Percentiles rank a stretch among this genome's conserved stretches.
These are phyloP conservation scores for Etheostoma nigrum DNA, from an alignment of 2,797 vertebrate genomes.

Conservation along the genomic window DNA sequence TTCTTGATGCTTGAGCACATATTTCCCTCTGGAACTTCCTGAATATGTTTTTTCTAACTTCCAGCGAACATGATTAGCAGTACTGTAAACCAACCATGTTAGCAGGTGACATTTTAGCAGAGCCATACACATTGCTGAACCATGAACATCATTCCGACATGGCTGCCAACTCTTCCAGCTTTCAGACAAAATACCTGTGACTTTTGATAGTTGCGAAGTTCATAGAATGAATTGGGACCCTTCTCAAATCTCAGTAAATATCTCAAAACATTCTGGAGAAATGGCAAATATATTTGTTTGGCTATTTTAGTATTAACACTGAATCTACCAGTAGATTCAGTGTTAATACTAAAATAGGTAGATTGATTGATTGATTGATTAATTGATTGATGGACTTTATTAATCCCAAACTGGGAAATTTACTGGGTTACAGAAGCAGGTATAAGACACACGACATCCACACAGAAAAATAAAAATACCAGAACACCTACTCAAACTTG, in stretches of 20 bases:
- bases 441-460: too few species aligned
- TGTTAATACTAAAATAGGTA: too few species aligned
- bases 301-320: neutral
- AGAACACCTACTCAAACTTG: too few species aligned
- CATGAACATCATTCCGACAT: slow-evolving; percentile 23
- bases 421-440: too few species aligned
- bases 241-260: neutral
- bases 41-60: slow-evolving; percentile 15
- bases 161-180: slow-evolving; percentile 20
- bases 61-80: slow-evolving; percentile 35
- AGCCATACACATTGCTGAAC: slow-evolving; percentile 57
- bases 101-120: slow-evolving; percentile 54
- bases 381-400: too few species aligned
- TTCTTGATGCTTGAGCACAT: slow-evolving; percentile 10
- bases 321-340: neutral
- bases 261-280: neutral
- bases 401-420: too few species aligned
- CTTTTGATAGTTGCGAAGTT: neutral
- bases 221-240: neutral
- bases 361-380: too few species aligned
- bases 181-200: slow-evolving; percentile 19
- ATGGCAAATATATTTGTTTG: neutral
- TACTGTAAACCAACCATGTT: slow-evolving; percentile 25
- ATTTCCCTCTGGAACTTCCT: slow-evolving; percentile 2
- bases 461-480: too few species aligned